A percentile compares a stretch with the other conserved stretches of the same genome.
These are phyloP conservation scores for Pseudococcus viburni DNA, from an alignment of 2,888 invertebrate genomes.

Conservation along the genomic window DNA sequence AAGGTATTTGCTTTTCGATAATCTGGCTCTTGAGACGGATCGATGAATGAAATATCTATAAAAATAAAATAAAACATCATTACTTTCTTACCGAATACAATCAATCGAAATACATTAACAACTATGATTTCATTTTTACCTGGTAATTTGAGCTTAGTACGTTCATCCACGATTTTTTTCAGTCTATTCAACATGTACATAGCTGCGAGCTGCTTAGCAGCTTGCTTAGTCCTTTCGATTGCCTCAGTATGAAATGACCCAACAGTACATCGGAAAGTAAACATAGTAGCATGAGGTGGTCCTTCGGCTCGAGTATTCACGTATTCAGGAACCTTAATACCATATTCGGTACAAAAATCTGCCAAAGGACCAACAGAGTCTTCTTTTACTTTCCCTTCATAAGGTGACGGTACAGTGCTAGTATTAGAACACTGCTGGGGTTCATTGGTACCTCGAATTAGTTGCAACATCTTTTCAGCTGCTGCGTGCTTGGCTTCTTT, in stretches of 20 bases:
- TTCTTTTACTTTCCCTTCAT: slow-evolving; percentile 68
- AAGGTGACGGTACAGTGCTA: slow-evolving; percentile 68
- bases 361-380: slow-evolving; percentile 69
- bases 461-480: slow-evolving; percentile 73
- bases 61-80: background rate
- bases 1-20: background rate
- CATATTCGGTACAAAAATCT: slow-evolving; percentile 71
- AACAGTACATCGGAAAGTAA: slow-evolving; percentile 76
- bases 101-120: background rate
- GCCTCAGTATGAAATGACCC: slow-evolving; percentile 75
- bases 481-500: slow-evolving; percentile 78
- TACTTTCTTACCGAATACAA: background rate
- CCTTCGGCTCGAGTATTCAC: slow-evolving; percentile 77
- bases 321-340: slow-evolving; percentile 74
- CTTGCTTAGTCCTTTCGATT: slow-evolving; percentile 77
- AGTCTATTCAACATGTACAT: slow-evolving; percentile 68
- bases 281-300: slow-evolving; percentile 78
- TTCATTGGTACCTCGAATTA: slow-evolving; percentile 70
- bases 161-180: slow-evolving; percentile 63
- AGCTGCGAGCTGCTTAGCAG: slow-evolving; percentile 78
- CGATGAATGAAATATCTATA: slow-evolving; percentile 10
- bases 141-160: slow-evolving; percentile 10
- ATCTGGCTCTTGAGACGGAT: slow-evolving; percentile 44
- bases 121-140: background rate
- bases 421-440: slow-evolving; percentile 59